Evolutionary conservation across 2,113 vertebrate genomes (phyloP), one percentile per base, ranked within the genome.

Genomic region (Himantopus leucocephalus): DNA sequence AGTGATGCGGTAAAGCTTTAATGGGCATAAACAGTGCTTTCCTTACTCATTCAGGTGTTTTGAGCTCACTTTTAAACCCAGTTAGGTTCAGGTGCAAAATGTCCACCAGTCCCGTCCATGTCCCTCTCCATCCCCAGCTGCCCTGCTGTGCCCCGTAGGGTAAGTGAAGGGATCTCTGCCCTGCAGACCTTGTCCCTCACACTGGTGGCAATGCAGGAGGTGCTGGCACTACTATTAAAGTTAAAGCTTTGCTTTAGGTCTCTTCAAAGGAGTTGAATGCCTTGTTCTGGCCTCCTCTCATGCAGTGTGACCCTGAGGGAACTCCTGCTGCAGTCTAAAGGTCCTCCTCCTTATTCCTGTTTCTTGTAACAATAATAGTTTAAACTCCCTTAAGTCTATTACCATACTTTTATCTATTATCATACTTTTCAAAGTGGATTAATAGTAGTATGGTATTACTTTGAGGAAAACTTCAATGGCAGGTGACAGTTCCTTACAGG

Each of bases 81-180:
- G 15, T 60, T 66, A 52, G 4, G 9, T 81, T 76, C 29, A 66
- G 17, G 45, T 45, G 45, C 45, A 26, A 66, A 50, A 76, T 6
- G 20, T 50, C 35, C 4, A 2, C 13, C 52, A 48, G 34, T 29
- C 9, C 23, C 1, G 0, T 30, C 55, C 70, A 11, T 35, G 24
- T 4, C 59, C 59, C 59, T 7, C 4, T 19, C 45, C 7, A 2
- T 19, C 8, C 13, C 1, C 26, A 37, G n/a, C 37, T 47, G 19
- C 32, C 23, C 80, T 53, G 19, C 22, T 15, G 5, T 0, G 2
- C 23, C 17, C 47, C 9, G 20, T 5, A 14, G 37, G 41, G 35
- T 7, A 68, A 30, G 26, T 20, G 26, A n/a, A 27, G 18, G 43
- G 14, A 8, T 14, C 14, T 52, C 52, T 81, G 29, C 12, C 41